These are phyloP conservation scores for Acanthaster planci DNA, from an alignment of 35 echinoderm and acorn worm genomes.

Conservation along the genomic window DNA sequence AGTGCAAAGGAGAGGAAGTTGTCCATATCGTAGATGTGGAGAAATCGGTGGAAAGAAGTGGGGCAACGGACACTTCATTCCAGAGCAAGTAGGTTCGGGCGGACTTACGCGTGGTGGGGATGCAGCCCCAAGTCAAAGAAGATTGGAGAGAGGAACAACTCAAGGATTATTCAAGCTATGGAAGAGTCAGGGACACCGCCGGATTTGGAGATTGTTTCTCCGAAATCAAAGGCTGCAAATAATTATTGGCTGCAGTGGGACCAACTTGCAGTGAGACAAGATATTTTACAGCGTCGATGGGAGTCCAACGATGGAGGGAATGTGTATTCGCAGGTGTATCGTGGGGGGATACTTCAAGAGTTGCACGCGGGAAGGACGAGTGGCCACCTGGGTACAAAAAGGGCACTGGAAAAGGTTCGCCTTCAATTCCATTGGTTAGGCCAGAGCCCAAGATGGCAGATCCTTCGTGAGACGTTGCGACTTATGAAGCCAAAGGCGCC, in stretches of 20 bases:
- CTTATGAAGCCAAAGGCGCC: constrained; percentile 34
- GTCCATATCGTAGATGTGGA: too few species aligned
- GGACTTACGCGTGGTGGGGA: background rate
- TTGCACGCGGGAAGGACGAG: constrained; percentile 1
- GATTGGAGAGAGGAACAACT: background rate
- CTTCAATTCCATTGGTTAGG: constrained; percentile 25
- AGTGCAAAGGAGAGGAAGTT: too few species aligned
- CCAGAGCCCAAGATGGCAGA: background rate
- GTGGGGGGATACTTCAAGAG: background rate
- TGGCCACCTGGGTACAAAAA: too few species aligned
- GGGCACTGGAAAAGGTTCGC: too few species aligned
- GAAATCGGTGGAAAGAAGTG: too few species aligned
- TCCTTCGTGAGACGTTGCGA: background rate
- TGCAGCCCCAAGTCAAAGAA: background rate
- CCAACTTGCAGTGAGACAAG: background rate
- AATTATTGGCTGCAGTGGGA: constrained; percentile 20
- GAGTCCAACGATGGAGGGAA: constrained; percentile 20
- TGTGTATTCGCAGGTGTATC: background rate
- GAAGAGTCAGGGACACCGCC: background rate
- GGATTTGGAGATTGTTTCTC: background rate
- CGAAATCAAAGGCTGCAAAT: background rate
- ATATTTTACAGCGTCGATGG: constrained; percentile 4
- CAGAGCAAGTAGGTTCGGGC: too few species aligned
- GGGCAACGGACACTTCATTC: too few species aligned
- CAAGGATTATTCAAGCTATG: background rate